phyloP scores from a whole-genome alignment of 1,140 invertebrate species.

The Phortica variegata region DNA sequence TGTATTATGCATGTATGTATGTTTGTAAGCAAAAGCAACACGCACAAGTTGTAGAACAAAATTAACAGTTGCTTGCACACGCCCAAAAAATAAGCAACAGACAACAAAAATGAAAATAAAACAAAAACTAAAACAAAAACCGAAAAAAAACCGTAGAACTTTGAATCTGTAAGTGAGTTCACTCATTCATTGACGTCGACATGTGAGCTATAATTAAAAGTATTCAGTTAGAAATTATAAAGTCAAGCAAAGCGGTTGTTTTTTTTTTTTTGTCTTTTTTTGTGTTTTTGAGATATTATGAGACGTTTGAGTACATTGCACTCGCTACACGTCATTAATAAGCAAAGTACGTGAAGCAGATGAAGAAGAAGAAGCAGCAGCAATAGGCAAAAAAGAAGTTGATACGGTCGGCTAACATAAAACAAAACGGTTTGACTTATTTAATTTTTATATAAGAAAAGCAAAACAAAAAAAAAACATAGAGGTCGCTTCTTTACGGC shows the following conservation, averaged over 20 bases:
- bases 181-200: slow-evolving; percentile 15
- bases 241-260: too few species aligned
- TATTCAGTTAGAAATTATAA: slow-evolving; percentile 24
- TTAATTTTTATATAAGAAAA: too few species aligned
- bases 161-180: neutral
- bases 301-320: slow-evolving; percentile 46
- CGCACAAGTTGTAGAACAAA: slow-evolving; percentile 48
- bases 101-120: slow-evolving; percentile 30
- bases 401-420: too few species aligned
- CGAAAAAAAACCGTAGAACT: neutral
- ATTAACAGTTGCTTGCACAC: slow-evolving; percentile 51
- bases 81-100: neutral
- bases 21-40: slow-evolving; percentile 10
- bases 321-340: slow-evolving; percentile 53
- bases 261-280: too few species aligned
- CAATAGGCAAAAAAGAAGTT: too few species aligned
- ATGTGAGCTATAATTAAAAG: slow-evolving; percentile 17
- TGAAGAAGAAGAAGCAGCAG: too few species aligned
- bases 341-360: too few species aligned
- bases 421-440: too few species aligned
- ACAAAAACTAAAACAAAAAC: slow-evolving; percentile 3
- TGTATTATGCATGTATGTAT: slow-evolving; percentile 17
- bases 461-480: too few species aligned
- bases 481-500: too few species aligned
- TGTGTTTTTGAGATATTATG: too few species aligned